A percentile compares a stretch with the other conserved stretches of the same genome.
Evolutionary conservation across 2,113 vertebrate genomes (phyloP).

Genomic region (Hepsetus odoe): DNA sequence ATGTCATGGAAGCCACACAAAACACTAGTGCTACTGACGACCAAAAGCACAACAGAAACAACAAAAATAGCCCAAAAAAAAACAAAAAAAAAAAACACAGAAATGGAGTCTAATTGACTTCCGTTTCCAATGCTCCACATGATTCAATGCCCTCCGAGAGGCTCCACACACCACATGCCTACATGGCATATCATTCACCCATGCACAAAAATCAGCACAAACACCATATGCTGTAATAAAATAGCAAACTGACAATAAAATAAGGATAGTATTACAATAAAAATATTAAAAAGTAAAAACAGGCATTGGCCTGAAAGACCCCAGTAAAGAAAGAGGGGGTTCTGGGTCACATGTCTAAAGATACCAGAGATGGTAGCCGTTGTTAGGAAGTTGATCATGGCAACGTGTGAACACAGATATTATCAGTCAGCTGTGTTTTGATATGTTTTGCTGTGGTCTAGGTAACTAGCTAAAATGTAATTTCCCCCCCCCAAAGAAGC

Average conservation of each 20-base stretch:
- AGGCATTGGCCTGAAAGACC: slow-evolving; percentile 4
- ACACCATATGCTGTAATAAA: slow-evolving; percentile 34
- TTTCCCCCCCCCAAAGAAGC: not conserved
- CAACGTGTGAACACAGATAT: not conserved
- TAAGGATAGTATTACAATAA: slow-evolving; percentile 12
- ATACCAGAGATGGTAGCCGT: not conserved
- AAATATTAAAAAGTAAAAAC: not conserved
- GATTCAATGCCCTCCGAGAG: not conserved
- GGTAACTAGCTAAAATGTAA: not conserved
- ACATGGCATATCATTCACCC: slow-evolving; percentile 27
- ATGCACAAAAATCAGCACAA: slow-evolving; percentile 19
- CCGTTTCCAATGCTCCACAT: not conserved
- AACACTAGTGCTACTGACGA: not conserved
- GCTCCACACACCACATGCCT: slow-evolving; percentile 7
- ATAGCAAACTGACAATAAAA: slow-evolving; percentile 16
- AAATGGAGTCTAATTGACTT: not conserved
- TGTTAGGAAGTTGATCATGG: not conserved
- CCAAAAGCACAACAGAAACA: not conserved
- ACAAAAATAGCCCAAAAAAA: not conserved
- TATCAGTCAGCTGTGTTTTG: not conserved
- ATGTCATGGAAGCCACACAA: not conserved
- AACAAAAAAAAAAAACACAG: not conserved
- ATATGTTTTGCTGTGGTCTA: not conserved
- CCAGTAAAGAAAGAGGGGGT: not conserved
- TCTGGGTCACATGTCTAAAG: not conserved